phyloP scores from a whole-genome alignment of 2,113 vertebrate genomes.

The Dicerorhinus sumatrensis region DNA sequence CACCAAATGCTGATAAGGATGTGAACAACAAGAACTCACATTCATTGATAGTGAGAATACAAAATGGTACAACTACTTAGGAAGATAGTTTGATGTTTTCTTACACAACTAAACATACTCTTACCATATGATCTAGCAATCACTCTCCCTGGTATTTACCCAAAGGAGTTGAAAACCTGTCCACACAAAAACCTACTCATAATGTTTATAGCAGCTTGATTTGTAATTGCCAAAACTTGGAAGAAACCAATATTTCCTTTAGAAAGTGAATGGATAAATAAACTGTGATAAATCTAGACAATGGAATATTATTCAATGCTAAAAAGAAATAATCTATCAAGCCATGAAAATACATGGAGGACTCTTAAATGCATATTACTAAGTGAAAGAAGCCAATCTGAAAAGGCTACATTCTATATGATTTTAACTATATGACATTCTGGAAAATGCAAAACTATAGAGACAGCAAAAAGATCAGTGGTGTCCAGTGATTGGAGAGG shows the following conservation, averaged over 20 bases:
- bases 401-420: not conserved
- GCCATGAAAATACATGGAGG: not conserved
- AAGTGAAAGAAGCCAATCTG: not conserved
- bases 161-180: not conserved
- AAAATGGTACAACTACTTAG: not conserved
- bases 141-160: not conserved
- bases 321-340: not conserved
- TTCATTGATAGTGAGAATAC: not conserved
- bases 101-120: not conserved
- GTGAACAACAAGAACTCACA: not conserved
- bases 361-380: not conserved
- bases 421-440: not conserved
- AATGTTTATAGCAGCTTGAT: not conserved
- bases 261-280: not conserved
- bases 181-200: not conserved
- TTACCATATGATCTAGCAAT: not conserved
- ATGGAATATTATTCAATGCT: not conserved
- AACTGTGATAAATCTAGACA: not conserved
- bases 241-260: not conserved
- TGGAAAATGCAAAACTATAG: not conserved
- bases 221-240: not conserved
- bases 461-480: not conserved
- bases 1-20: not conserved
- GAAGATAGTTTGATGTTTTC: not conserved
- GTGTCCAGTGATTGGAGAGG: not conserved